Base-by-base conservation (phyloP, 1,140 invertebrate genomes). In the Habropoda laboriosa region DNA sequence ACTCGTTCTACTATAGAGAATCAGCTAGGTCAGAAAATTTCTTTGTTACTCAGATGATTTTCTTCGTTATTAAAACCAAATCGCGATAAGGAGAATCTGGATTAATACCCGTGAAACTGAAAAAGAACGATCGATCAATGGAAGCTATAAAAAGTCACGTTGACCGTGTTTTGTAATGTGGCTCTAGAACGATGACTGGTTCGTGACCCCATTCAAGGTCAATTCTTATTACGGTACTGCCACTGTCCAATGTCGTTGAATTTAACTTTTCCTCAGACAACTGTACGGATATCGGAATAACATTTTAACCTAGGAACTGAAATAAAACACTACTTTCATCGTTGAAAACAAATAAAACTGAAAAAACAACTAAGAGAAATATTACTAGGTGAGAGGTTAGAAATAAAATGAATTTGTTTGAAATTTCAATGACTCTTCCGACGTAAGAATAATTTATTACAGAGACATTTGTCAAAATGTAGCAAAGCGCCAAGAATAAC, bases 121-220 rank as follows among this genome's bases (percentile, higher is more conserved):
- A 21, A 10, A 27, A 64, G 40, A n/a, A 35, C 21, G 27, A 58
- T 45, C 27, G n/a, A 57, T 58, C 53, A 71, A 64, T 30, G 27
- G 35, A 55, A 30, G 47, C n/a, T 6, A 27, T 4, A 30, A 2
- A 24, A 58, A 42, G 40, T 72, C 55, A 51, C 16, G 38, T 3
- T 47, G 13, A 70, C 66, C 53, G 78, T 83, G 78, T 74, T 82
- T 80, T 55, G n/a, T 49, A 78, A 79, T 66, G 60, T n/a, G 53
- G 30, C 42, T 51, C 66, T 68, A 13, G 27, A 49, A 49, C 30
- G 63, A 45, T 45, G 81, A 42, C 55, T 55, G 63, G 35, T 73
- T 79, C 45, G 55, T 83, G 73, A 57, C 68, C 68, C 40, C 73
- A 47, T 84, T 84, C 68, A 84, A 84, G 82, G 73, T 63, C 60